Conservation (phyloP, 2,888 invertebrate genomes). For the Nomada fucata region DNA sequence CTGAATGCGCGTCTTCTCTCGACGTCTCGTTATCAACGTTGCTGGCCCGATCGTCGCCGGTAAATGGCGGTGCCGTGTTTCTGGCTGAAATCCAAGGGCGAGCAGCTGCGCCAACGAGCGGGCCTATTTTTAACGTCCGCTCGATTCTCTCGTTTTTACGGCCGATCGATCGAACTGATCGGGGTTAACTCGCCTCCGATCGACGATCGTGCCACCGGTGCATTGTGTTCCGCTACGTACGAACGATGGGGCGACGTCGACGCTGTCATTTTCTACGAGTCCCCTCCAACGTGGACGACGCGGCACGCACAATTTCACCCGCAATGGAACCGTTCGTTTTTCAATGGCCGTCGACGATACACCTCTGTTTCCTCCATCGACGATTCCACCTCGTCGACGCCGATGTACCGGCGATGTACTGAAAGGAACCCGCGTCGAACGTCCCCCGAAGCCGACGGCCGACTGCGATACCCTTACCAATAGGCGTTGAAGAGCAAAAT, state of each 20-base stretch:
- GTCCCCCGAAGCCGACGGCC: neutral
- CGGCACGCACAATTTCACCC: neutral
- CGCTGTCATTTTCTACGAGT: neutral
- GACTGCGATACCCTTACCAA: neutral
- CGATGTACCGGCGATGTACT: too few relatives aligned
- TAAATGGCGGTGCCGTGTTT: neutral
- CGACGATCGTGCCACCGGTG: constrained; percentile 42
- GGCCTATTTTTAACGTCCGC: constrained; percentile 48
- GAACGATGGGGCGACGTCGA: constrained; percentile 26
- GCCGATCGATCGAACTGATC: constrained; percentile 58
- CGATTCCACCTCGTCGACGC: neutral
- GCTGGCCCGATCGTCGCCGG: neutral
- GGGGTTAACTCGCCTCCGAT: constrained; percentile 33
- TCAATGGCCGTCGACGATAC: too few relatives aligned
- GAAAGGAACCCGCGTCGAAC: neutral
- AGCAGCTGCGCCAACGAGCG: constrained; percentile 27
- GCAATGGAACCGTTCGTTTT: neutral
- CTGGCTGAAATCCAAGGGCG: constrained; percentile 54
- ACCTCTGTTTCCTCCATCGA: too few relatives aligned
- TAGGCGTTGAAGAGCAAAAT: constrained; percentile 56
- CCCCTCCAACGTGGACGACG: too few relatives aligned
- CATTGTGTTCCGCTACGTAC: constrained; percentile 5
- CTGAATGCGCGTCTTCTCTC: neutral
- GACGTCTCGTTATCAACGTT: neutral
- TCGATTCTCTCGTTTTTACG: constrained; percentile 49